Conservation (phyloP, 1,140 invertebrate species). For the Hesperophylax magnus region DNA sequence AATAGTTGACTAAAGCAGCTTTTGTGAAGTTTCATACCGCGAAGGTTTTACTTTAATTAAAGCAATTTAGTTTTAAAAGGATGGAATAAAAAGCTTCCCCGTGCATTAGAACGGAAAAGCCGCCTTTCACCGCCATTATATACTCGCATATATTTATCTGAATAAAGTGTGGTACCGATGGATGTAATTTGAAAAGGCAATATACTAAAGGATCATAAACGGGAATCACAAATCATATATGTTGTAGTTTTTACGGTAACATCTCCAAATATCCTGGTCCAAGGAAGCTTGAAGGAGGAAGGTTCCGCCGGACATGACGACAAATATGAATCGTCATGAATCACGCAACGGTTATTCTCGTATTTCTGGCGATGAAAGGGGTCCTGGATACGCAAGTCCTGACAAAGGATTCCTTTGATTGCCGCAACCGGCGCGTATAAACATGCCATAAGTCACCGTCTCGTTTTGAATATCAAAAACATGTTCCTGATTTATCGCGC, state of each 20-base stretch:
- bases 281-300: not conserved
- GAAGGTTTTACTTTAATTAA: too few relatives aligned
- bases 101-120: too few relatives aligned
- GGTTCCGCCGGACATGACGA: not conserved
- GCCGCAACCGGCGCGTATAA: constrained; percentile 48
- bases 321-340: constrained; percentile 33
- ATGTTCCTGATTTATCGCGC: constrained; percentile 53
- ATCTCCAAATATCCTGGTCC: not conserved
- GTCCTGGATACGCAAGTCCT: constrained; percentile 16
- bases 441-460: constrained; percentile 54
- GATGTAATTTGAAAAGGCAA: not conserved
- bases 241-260: not conserved
- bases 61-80: too few relatives aligned
- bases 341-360: constrained; percentile 28
- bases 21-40: too few relatives aligned
- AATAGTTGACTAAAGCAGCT: too few relatives aligned
- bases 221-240: constrained; percentile 1
- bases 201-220: not conserved
- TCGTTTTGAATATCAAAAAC: constrained; percentile 56
- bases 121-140: too few relatives aligned
- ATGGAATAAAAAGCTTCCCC: too few relatives aligned
- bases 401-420: constrained; percentile 47
- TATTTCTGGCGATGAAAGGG: constrained; percentile 36
- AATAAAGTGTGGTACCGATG: not conserved
- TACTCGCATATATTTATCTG: too few relatives aligned